A percentile compares a stretch with the other conserved stretches of the same genome.
Conservation (phyloP, 2,888 invertebrate genomes). For the Xestoiulus laeticollis region DNA sequence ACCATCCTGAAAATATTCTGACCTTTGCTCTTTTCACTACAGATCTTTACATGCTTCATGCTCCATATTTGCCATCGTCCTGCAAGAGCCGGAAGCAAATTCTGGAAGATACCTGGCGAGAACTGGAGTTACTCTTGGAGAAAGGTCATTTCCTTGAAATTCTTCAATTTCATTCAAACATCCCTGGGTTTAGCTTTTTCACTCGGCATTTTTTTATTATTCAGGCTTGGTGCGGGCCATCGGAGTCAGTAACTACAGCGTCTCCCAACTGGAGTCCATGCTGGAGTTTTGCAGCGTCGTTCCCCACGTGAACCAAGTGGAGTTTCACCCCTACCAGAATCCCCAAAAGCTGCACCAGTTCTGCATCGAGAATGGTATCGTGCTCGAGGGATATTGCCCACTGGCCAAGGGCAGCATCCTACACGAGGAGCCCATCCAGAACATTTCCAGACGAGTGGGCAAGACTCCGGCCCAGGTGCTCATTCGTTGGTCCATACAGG, state of each 20-base stretch:
- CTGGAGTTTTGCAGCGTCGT: conserved; percentile 60
- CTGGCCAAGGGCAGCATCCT: conserved; percentile 63
- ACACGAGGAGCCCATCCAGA: conserved; percentile 59
- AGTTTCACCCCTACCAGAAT: conserved; percentile 64
- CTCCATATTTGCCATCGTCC: conserved; percentile 62
- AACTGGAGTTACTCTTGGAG: conserved; percentile 63
- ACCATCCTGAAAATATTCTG: not conserved
- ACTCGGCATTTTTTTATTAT: not conserved
- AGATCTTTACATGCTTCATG: conserved; percentile 64
- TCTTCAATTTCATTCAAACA: not conserved
- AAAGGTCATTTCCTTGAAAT: conserved; percentile 58
- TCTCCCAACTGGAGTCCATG: conserved; percentile 61
- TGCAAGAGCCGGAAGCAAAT: conserved; percentile 58
- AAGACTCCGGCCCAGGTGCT: conserved; percentile 63
- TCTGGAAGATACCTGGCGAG: conserved; percentile 63
- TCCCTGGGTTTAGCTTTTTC: too few relatives aligned
- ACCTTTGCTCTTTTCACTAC: conserved; percentile 47
- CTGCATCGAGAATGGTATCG: conserved; percentile 61
- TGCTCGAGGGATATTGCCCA: conserved; percentile 64
- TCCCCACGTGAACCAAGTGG: conserved; percentile 64
- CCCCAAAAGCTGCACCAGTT: conserved; percentile 60
- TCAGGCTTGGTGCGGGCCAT: conserved; percentile 61
- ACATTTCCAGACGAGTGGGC: conserved; percentile 60
- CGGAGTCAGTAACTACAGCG: conserved; percentile 64
- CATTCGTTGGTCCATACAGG: conserved; percentile 63